Evolutionary conservation across 2,888 invertebrate genomes (phyloP).

Genomic region (Crepidodera aurea): DNA sequence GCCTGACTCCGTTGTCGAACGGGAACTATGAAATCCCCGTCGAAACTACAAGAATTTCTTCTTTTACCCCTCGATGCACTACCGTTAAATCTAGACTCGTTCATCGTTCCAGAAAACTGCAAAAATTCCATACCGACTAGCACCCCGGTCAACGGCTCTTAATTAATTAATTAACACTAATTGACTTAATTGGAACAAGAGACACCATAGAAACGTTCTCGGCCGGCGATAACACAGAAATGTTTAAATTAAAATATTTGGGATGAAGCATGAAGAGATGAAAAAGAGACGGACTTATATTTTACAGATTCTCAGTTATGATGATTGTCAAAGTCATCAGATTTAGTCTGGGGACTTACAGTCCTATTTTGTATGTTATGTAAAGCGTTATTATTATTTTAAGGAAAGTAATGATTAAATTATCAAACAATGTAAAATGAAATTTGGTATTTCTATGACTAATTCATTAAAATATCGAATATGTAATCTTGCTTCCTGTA

Average conservation of each 20-base stretch:
- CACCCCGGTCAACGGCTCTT: conserved; percentile 9
- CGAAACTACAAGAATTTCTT: conserved; percentile 41
- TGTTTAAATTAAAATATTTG: conserved; percentile 15
- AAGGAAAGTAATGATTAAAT: too few relatives aligned
- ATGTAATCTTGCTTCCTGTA: too few relatives aligned
- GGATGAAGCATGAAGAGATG: conserved; percentile 21
- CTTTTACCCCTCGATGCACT: conserved; percentile 35
- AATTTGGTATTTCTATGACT: too few relatives aligned
- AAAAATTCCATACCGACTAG: conserved; percentile 35
- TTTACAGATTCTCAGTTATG: neutral
- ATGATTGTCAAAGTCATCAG: neutral
- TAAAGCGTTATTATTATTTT: too few relatives aligned
- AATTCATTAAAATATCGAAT: too few relatives aligned
- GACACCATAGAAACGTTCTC: conserved; percentile 7
- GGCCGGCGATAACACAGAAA: conserved; percentile 7
- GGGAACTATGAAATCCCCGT: conserved; percentile 42
- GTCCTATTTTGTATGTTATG: neutral
- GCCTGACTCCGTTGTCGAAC: conserved; percentile 77
- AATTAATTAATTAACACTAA: conserved; percentile 24
- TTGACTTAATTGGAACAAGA: conserved; percentile 21
- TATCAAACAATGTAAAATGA: too few relatives aligned
- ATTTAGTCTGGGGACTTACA: neutral
- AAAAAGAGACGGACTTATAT: conserved; percentile 10
- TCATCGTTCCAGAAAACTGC: conserved; percentile 32
- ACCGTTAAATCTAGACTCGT: conserved; percentile 27